phyloP scores from a whole-genome alignment of 2,888 invertebrate species.

The Cheilosia grossa region DNA sequence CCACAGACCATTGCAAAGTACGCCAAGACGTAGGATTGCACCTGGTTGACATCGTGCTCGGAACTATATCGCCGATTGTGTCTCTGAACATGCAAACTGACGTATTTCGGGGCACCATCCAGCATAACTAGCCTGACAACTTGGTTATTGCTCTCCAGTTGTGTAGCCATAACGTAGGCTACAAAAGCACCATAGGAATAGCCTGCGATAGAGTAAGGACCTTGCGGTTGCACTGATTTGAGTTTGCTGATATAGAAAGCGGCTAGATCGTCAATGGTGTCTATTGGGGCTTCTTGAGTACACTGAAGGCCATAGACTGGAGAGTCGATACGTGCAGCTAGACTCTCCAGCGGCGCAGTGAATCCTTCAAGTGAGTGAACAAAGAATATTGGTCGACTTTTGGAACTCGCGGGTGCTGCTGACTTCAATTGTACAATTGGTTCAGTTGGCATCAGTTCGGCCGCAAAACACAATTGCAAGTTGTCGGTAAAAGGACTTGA shows the following conservation, averaged over 20 bases:
- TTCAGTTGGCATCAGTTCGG: constrained; percentile 90
- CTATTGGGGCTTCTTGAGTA: constrained; percentile 89
- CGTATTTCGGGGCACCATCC: constrained; percentile 95
- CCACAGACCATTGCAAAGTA: constrained; percentile 92
- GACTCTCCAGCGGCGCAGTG: constrained; percentile 87
- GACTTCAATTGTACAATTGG: constrained; percentile 88
- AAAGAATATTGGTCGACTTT: constrained; percentile 86
- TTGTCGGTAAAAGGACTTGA: constrained; percentile 83
- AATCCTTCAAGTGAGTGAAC: constrained; percentile 95
- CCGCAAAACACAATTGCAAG: constrained; percentile 85
- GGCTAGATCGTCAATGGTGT: constrained; percentile 89
- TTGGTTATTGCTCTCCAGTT: constrained; percentile 87
- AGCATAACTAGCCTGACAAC: constrained; percentile 86
- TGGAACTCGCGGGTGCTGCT: constrained; percentile 80
- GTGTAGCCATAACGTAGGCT: constrained; percentile 96
- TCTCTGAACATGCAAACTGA: constrained; percentile 89
- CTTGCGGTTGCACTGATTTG: constrained; percentile 89
- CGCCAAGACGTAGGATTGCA: constrained; percentile 89
- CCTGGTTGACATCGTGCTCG: constrained; percentile 84
- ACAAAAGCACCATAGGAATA: constrained; percentile 98
- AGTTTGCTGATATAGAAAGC: constrained; percentile 89
- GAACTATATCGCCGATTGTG: constrained; percentile 84
- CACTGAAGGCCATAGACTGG: constrained; percentile 96
- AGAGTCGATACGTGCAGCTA: constrained; percentile 89
- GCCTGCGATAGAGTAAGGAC: constrained; percentile 95